Evolutionary conservation across 2,113 vertebrate species (phyloP), one percentile per base, ranked within the genome.

Genomic region (Rhipidura dahli): DNA sequence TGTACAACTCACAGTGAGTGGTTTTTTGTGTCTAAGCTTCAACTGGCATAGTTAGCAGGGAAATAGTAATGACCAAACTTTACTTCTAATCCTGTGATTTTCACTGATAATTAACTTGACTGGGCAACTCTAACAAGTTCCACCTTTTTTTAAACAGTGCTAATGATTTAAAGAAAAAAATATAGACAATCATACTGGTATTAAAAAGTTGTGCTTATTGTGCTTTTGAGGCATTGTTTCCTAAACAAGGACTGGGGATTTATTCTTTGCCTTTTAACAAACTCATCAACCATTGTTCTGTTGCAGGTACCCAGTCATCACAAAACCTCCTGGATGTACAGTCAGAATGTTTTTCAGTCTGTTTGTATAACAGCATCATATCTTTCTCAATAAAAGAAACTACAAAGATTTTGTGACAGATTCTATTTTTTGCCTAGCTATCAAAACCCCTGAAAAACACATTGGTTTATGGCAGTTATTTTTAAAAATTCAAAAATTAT

Each of bases 401-500:
- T 40, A 64, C 96, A 97, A 96, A 96, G 93, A 65, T 88, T 81
- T 91, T 51, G 83, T 95, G 97, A 96, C 95, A 97, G 82, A 73
- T 92, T 95, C 92, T 80, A 71, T 92, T 96, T 95, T 88, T 89
- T 90, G 88, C 77, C 69, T 68, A 24, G 73, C 54, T 90, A 87
- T 90, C 85, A 73, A 77, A 91, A 93, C 33, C 85, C 57, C 96
- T 87, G 85, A 94, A 96, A 97, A 98, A 93, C 54, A 91, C 79
- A 96, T 95, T 94, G 78, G 88, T 94, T 97, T 96, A 76, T 95
- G 92, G 97, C 96, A 97, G 90, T 94, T 97, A 96, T 91, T 59
- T 59, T 97, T 77, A 92, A 70, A 94, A 97, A 84, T 54, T 78
- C 95, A 93, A 93, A 97, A 98, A 97, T 97, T 97, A 94, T 59